Conservation (phyloP, 2,113 vertebrate species). For the Ploceus nigricollis region DNA sequence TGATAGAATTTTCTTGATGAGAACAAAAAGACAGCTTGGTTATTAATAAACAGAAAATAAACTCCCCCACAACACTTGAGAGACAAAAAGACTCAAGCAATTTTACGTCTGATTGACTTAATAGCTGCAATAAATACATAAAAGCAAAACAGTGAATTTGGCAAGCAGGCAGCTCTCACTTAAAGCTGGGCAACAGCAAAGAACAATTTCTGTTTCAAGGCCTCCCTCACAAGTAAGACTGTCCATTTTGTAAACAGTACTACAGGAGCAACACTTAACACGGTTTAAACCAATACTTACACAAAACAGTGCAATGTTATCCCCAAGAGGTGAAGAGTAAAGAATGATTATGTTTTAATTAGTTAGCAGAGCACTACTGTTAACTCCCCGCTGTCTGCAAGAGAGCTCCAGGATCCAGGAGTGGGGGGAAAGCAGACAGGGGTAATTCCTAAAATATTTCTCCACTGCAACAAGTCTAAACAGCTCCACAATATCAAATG, state of each 20-base stretch:
- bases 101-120: background rate
- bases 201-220: background rate
- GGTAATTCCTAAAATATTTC: constrained; percentile 12
- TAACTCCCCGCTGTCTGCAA: background rate
- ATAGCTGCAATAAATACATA: background rate
- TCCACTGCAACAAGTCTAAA: background rate
- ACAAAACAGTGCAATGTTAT: background rate
- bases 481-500: background rate
- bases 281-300: background rate
- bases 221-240: background rate
- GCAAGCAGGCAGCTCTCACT: background rate
- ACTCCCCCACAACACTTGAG: background rate
- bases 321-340: background rate
- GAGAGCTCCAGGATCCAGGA: background rate
- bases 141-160: background rate
- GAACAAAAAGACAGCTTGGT: background rate
- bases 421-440: background rate
- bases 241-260: background rate
- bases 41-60: constrained; percentile 23
- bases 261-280: background rate
- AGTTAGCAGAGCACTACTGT: background rate
- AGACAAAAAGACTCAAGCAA: background rate
- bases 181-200: background rate
- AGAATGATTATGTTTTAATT: background rate
- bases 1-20: background rate